Evolutionary conservation across 2,113 vertebrate genomes (phyloP).

Genomic region (Astur gentilis): DNA sequence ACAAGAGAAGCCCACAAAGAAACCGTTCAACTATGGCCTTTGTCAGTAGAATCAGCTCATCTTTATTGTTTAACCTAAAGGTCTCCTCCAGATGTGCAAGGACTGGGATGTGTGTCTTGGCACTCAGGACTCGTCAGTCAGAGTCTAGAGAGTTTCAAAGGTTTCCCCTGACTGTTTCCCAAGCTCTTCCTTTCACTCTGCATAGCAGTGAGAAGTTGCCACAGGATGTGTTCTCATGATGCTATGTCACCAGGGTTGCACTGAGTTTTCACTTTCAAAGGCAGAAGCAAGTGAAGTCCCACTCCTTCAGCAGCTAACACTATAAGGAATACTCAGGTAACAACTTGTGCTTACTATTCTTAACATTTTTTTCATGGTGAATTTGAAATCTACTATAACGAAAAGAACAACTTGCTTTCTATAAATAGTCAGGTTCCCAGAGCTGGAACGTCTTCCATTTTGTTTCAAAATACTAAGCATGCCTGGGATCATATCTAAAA

Average conservation of each 20-base stretch:
- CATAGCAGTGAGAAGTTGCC: background rate
- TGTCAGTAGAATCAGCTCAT: background rate
- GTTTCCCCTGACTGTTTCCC: background rate
- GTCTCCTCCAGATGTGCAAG: background rate
- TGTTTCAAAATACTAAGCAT: background rate
- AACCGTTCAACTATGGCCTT: background rate
- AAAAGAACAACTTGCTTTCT: background rate
- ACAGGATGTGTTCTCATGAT: background rate
- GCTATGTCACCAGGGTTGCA: background rate
- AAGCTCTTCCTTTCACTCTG: constrained; percentile 14
- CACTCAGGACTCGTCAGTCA: background rate
- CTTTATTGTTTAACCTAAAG: background rate
- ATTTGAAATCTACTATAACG: background rate
- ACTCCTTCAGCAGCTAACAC: background rate
- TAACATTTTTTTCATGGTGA: background rate
- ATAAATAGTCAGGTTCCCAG: background rate
- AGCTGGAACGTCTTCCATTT: background rate
- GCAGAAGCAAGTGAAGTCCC: background rate
- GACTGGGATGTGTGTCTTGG: background rate
- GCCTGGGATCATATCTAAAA: background rate
- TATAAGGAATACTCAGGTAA: background rate
- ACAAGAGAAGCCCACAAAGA: background rate
- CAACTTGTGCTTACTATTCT: background rate
- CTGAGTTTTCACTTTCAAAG: constrained; percentile 21
- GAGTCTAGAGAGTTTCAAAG: background rate